Evolutionary conservation across 2,113 vertebrate genomes (phyloP).

Genomic region (Daphoenositta chrysoptera): DNA sequence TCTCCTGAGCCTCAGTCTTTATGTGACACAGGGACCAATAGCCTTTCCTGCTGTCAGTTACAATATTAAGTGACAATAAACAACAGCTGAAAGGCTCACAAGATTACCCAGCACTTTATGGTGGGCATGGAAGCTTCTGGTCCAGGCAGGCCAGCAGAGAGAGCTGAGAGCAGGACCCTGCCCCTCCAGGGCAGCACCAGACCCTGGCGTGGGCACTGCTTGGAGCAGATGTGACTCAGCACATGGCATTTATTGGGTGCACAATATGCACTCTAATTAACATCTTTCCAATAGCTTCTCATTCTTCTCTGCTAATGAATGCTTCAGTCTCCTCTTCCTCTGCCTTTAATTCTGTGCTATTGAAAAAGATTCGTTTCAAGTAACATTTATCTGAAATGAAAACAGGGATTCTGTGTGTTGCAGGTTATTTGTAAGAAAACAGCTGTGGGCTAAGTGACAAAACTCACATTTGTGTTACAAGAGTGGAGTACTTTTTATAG

Average conservation of each 20-base stretch:
- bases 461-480: neutral
- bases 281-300: neutral
- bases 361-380: neutral
- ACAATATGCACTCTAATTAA: neutral
- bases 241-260: neutral
- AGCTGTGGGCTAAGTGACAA: neutral
- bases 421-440: neutral
- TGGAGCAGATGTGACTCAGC: neutral
- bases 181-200: neutral
- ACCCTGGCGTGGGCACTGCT: accelerated
- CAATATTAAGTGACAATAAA: neutral
- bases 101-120: neutral
- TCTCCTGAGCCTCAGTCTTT: neutral
- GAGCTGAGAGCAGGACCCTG: neutral
- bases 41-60: neutral
- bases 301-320: neutral
- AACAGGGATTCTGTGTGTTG: neutral
- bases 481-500: neutral
- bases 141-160: neutral
- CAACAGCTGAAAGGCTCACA: neutral
- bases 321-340: neutral
- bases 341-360: neutral
- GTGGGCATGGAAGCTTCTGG: neutral
- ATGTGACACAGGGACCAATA: neutral
- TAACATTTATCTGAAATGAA: neutral